Evolutionary conservation across 2,888 invertebrate genomes (phyloP).

Genomic region (Furcula furcula): DNA sequence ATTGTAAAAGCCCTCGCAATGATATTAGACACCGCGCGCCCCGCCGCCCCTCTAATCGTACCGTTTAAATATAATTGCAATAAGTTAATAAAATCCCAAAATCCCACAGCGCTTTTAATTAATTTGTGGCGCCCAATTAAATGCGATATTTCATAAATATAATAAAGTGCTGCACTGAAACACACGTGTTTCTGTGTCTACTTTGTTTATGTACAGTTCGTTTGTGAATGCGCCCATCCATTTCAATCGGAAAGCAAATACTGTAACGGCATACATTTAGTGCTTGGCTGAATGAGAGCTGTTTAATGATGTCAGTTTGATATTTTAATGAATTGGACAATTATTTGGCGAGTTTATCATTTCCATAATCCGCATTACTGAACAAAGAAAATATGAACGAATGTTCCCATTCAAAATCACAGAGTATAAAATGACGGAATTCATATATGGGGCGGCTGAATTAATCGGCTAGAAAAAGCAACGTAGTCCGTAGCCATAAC

Average conservation of each 20-base stretch:
- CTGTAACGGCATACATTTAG: constrained; percentile 40
- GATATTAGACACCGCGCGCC: constrained; percentile 43
- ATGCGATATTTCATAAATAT: constrained; percentile 63
- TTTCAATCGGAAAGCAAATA: constrained; percentile 40
- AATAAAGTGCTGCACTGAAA: constrained; percentile 48
- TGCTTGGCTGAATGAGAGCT: constrained; percentile 33
- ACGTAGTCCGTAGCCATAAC: constrained; percentile 41
- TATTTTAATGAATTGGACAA: constrained; percentile 9
- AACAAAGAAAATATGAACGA: constrained; percentile 8
- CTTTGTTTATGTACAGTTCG: constrained; percentile 45
- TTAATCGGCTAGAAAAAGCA: constrained; percentile 51
- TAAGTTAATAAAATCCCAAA: constrained; percentile 76
- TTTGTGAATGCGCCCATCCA: constrained; percentile 38
- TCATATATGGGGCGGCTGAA: constrained; percentile 36
- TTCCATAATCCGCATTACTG: constrained; percentile 7
- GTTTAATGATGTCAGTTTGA: constrained; percentile 27
- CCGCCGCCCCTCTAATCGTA: constrained; percentile 51
- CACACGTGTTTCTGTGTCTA: constrained; percentile 44
- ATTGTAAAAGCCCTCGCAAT: constrained; percentile 46
- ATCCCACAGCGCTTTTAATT: constrained; percentile 68
- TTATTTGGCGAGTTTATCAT: constrained; percentile 2
- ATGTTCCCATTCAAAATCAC: constrained; percentile 36
- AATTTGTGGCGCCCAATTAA: constrained; percentile 72
- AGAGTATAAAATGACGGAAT: constrained; percentile 42
- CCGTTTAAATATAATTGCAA: constrained; percentile 75